Base-by-base conservation (phyloP, 2,797 vertebrate species). In the Eulemur coronatus region DNA sequence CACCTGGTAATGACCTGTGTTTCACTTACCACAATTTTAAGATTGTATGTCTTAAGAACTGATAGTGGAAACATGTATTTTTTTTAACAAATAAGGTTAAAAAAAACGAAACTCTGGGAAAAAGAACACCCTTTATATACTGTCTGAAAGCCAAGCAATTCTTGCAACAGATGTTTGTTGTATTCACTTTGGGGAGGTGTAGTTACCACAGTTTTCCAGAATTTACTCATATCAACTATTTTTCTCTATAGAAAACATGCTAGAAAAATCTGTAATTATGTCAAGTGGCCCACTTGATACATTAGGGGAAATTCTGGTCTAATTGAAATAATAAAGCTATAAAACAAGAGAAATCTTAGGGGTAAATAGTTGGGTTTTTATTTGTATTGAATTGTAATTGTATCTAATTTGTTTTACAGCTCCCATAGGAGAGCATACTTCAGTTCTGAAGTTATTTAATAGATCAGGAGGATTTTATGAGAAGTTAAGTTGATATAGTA, bases 161-260 rank as follows among this genome's bases (percentile, higher is more conserved):
- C 98, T 96, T 98, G 79, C 80, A 98, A 72, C 98, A 98, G 98
- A 98, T 99, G 98, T 98, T 98, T 97, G 87, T 97, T 97, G 33
- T 96, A 97, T 96, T 97, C 97, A 95, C 96, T 96, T 55, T 96
- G 95, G 96, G 90, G 96, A 98, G 98, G 69, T 97, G 70, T 88
- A 96, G 22, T 97, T 97, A 80, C 96, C 93, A 80, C 92, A 52
- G 89, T 97, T 98, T 98, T 98, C 97, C 70, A 98, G 90, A 97
- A 90, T 96, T 93, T 97, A 95, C 55, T 98, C 92, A 50, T 95
- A 88, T 93, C 81, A 95, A 72, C 87, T 92, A 10, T 59, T 2
- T 97, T 97, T 91, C 84, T 97, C 70, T 28, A 20, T 94, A 79
- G 69, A 70, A 97, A 96, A 30, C 88, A 88, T 92, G 86, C 12